phyloP scores from a whole-genome alignment of 2,113 vertebrate species.

The Dromiciops gliroides region DNA sequence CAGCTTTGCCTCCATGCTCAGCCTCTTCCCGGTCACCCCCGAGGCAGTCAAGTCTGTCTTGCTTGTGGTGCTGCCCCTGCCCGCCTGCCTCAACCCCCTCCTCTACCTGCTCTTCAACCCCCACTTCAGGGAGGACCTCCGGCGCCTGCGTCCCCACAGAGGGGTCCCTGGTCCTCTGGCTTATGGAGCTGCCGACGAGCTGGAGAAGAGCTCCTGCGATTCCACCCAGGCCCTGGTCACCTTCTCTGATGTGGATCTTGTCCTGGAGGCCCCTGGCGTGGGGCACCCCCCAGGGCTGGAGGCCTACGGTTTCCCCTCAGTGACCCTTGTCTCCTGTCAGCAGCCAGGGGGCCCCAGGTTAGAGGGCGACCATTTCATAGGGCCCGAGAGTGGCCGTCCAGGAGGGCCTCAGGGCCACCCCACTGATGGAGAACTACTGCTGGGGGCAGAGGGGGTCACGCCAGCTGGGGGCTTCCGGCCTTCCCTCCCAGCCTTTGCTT shows the following conservation, averaged over 20 bases:
- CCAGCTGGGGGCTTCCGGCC: constrained; percentile 73
- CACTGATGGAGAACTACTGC: constrained; percentile 81
- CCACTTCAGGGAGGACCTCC: constrained; percentile 89
- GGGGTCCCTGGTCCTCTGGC: constrained; percentile 79
- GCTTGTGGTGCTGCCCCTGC: constrained; percentile 93
- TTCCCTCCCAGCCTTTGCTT: constrained; percentile 76
- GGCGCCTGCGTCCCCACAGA: constrained; percentile 82
- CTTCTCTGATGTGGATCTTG: constrained; percentile 85
- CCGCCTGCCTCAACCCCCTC: constrained; percentile 94
- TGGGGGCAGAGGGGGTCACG: constrained; percentile 74
- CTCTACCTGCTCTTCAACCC: constrained; percentile 94
- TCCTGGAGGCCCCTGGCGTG: constrained; percentile 81
- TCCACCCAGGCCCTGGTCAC: constrained; percentile 91
- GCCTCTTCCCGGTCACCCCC: constrained; percentile 91
- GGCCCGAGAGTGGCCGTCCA: constrained; percentile 79
- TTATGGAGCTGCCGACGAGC: constrained; percentile 82
- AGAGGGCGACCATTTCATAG: constrained; percentile 75
- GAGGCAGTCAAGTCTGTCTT: constrained; percentile 94
- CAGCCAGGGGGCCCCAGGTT: constrained; percentile 80
- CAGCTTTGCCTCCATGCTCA: constrained; percentile 92
- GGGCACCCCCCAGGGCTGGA: constrained; percentile 73
- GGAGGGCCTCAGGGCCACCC: constrained; percentile 69
- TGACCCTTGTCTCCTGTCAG: constrained; percentile 88
- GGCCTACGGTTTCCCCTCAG: constrained; percentile 81
- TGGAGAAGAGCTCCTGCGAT: constrained; percentile 94